These are phyloP conservation scores for Allolobophora icterica DNA, from an alignment of 2,888 invertebrate genomes.

Conservation along the genomic window DNA sequence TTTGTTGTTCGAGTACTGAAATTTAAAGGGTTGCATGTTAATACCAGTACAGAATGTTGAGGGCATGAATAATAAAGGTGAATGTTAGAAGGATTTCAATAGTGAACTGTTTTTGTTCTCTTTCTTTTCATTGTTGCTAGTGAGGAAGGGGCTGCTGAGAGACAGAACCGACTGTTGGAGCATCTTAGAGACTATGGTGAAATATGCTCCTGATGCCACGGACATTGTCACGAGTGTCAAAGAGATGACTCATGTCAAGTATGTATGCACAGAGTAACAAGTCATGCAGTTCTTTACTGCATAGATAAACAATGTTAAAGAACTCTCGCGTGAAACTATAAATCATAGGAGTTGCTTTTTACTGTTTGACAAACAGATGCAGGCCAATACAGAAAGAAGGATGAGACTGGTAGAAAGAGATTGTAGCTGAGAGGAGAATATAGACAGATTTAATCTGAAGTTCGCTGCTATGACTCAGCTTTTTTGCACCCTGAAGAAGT, in stretches of 20 bases:
- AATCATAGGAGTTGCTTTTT: neutral
- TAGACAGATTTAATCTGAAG: neutral
- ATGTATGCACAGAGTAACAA: slow-evolving; percentile 58
- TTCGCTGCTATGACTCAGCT: too few species aligned
- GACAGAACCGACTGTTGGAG: slow-evolving; percentile 97
- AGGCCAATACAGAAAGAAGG: too few species aligned
- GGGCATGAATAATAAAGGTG: neutral
- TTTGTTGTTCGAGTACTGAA: neutral
- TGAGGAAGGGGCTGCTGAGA: slow-evolving; percentile 70
- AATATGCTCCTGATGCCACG: slow-evolving; percentile 86
- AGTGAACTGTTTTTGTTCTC: neutral
- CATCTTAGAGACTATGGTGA: slow-evolving; percentile 89
- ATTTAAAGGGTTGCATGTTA: neutral
- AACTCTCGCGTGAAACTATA: neutral
- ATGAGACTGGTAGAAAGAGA: too few species aligned
- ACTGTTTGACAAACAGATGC: neutral
- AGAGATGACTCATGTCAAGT: slow-evolving; percentile 94
- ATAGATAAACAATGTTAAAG: neutral
- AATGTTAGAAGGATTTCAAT: neutral
- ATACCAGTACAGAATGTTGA: neutral
- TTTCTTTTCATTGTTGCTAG: neutral
- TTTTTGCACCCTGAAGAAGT: neutral
- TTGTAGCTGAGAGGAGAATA: neutral
- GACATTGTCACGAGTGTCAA: slow-evolving; percentile 94
- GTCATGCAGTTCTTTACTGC: neutral